Percentiles rank a stretch among this genome's conserved stretches.
Evolutionary conservation across 2,888 invertebrate species (phyloP).

Genomic region (Lycophotia porphyrea): DNA sequence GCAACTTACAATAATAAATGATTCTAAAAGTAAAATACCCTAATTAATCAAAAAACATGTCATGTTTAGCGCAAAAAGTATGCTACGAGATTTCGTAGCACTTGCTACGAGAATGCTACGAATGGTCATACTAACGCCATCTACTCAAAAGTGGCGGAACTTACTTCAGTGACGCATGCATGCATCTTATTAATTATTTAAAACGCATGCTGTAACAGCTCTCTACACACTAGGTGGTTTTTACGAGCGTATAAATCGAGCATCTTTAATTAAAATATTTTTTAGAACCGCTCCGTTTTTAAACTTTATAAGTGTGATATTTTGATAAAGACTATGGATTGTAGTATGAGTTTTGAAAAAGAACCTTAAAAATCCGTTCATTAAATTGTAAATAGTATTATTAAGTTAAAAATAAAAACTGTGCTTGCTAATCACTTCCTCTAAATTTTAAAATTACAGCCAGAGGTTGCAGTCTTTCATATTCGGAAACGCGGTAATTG

Average conservation of each 20-base stretch:
- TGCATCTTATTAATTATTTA: constrained; percentile 13
- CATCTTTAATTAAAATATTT: background rate
- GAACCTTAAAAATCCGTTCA: background rate
- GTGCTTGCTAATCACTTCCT: background rate
- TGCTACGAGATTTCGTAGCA: constrained; percentile 38
- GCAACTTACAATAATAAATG: background rate
- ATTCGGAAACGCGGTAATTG: background rate
- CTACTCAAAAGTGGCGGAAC: constrained; percentile 9
- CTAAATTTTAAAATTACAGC: background rate
- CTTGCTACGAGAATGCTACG: constrained; percentile 38
- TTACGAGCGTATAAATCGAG: background rate
- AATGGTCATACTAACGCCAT: constrained; percentile 26
- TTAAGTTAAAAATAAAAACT: background rate
- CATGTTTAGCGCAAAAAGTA: background rate
- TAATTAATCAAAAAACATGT: background rate
- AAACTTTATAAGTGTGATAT: background rate
- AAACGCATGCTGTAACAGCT: background rate
- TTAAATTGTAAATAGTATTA: background rate
- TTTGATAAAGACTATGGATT: background rate
- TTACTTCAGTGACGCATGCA: background rate
- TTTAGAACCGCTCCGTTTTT: background rate
- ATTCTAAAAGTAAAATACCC: background rate
- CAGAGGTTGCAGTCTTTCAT: background rate
- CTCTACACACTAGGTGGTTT: background rate
- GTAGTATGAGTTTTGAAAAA: background rate